phyloP scores from a whole-genome alignment of 1,140 invertebrate species.

The Achroia grisella region DNA sequence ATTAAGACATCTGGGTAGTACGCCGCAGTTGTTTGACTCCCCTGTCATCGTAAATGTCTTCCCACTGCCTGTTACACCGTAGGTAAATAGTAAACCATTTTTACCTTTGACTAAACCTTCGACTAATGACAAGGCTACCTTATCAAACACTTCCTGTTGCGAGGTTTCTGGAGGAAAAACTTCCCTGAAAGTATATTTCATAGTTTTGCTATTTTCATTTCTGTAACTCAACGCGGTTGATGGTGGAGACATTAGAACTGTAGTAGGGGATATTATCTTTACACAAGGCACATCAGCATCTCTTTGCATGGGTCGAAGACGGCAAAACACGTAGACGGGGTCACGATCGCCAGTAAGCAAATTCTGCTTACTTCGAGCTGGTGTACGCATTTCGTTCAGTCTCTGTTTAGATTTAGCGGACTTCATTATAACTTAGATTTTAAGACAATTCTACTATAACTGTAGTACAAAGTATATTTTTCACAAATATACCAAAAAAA shows the following conservation, averaged over 20 bases:
- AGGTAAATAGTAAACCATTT: conserved; percentile 95
- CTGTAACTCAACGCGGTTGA: conserved; percentile 78
- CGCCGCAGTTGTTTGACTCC: conserved; percentile 83
- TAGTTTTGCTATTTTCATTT: conserved; percentile 77
- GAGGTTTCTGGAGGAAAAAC: conserved; percentile 86
- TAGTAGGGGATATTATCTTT: conserved; percentile 80
- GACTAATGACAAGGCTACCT: conserved; percentile 90
- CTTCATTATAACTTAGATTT: conserved; percentile 42
- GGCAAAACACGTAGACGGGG: conserved; percentile 90
- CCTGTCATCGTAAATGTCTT: conserved; percentile 97
- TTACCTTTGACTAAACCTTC: conserved; percentile 85
- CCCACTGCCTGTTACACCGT: conserved; percentile 97
- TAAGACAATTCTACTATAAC: conserved; percentile 12
- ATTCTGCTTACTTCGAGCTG: conserved; percentile 59
- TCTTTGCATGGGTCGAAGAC: conserved; percentile 84
- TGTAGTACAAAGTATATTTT: conserved; percentile 18
- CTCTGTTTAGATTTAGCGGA: conserved; percentile 62
- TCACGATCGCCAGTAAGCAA: conserved; percentile 65
- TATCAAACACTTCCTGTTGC: conserved; percentile 91
- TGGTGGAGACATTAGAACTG: conserved; percentile 80
- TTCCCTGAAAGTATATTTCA: conserved; percentile 85
- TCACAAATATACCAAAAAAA: conserved; percentile 23
- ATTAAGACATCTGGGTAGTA: conserved; percentile 92
- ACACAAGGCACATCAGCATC: conserved; percentile 81
- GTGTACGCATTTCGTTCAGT: conserved; percentile 59